Conservation (phyloP, 2,113 vertebrate genomes). For the Nyctereutes procyonoides region DNA sequence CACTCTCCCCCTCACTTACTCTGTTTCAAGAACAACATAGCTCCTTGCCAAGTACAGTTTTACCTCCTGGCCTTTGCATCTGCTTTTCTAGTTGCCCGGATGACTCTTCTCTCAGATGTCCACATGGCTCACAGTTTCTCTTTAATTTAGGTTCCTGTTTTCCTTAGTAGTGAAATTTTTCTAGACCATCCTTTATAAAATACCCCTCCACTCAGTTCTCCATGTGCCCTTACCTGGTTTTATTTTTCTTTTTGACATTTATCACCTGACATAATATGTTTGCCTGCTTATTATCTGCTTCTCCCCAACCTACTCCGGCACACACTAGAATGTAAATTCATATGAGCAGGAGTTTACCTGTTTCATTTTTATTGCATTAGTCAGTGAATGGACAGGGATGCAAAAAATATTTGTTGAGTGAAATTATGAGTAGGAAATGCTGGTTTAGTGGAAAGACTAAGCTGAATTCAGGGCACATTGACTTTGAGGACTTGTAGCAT, state of each 20-base stretch:
- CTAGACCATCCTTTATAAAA: neutral
- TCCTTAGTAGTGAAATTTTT: neutral
- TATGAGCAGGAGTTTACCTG: neutral
- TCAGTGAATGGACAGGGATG: neutral
- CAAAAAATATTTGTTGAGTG: neutral
- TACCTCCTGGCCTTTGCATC: neutral
- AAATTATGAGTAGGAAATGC: neutral
- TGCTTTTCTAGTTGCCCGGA: neutral
- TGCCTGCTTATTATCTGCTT: neutral
- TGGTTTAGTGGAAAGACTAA: neutral
- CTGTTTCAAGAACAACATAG: neutral
- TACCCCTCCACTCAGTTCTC: neutral
- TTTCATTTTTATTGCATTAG: neutral
- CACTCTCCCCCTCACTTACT: neutral
- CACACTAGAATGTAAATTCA: neutral
- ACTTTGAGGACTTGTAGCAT: neutral
- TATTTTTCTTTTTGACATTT: slow-evolving; percentile 16
- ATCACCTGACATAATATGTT: neutral
- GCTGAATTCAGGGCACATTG: neutral
- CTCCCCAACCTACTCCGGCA: neutral
- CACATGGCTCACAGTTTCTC: neutral
- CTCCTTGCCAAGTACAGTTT: neutral
- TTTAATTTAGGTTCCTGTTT: slow-evolving; percentile 12
- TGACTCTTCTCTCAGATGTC: neutral
- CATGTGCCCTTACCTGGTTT: neutral